phyloP scores from a whole-genome alignment of 2,113 vertebrate genomes.

The Channa argus region DNA sequence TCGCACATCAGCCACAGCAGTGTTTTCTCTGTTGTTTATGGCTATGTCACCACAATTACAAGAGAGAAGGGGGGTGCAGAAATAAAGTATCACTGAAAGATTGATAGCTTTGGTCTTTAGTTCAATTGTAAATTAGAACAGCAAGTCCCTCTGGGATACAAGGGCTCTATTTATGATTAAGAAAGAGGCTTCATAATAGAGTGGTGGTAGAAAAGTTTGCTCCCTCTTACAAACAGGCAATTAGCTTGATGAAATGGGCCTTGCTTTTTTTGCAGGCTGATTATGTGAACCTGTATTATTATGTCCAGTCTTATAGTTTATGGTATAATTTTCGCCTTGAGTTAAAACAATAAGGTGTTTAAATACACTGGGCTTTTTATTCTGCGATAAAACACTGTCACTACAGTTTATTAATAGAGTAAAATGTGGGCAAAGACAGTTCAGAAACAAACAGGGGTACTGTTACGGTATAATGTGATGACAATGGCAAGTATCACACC shows the following conservation, averaged over 20 bases:
- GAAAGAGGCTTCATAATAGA: slow-evolving; percentile 97
- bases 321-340: slow-evolving; percentile 94
- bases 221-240: slow-evolving; percentile 97
- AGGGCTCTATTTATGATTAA: slow-evolving; percentile 99
- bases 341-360: slow-evolving; percentile 72
- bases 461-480: slow-evolving; percentile 40
- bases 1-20: slow-evolving; percentile 83
- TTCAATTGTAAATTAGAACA: slow-evolving; percentile 99
- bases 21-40: slow-evolving; percentile 86
- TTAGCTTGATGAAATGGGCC: slow-evolving; percentile 98
- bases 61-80: slow-evolving; percentile 72
- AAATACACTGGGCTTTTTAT: slow-evolving; percentile 65
- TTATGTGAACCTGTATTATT: slow-evolving; percentile 96
- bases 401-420: slow-evolving; percentile 20
- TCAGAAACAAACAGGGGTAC: slow-evolving; percentile 61
- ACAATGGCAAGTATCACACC: slow-evolving; percentile 58
- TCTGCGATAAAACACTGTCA: slow-evolving; percentile 29
- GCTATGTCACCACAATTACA: slow-evolving; percentile 95
- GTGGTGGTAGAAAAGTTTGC: slow-evolving; percentile 96
- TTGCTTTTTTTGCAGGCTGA: slow-evolving; percentile 87
- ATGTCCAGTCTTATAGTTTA: slow-evolving; percentile 92
- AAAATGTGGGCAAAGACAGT: slow-evolving; percentile 32
- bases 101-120: slow-evolving; percentile 99
- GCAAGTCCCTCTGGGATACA: slow-evolving; percentile 93
- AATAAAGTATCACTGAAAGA: slow-evolving; percentile 92